These are phyloP conservation scores for Poecilobothrus nobilitatus DNA, from an alignment of 2,888 invertebrate species.

Conservation along the genomic window DNA sequence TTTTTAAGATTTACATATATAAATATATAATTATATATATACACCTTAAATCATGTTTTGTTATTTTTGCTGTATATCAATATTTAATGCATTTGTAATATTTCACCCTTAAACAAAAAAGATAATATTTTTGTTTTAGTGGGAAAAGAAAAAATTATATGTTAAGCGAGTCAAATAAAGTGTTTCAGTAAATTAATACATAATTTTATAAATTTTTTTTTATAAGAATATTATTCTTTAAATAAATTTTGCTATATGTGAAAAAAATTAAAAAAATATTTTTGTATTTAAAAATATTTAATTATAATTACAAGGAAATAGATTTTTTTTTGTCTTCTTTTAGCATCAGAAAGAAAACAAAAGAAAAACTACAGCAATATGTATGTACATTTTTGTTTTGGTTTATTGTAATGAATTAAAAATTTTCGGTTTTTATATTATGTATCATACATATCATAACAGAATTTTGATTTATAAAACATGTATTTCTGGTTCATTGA, in stretches of 20 bases:
- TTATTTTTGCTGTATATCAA: constrained; percentile 1
- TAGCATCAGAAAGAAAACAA: too few relatives aligned
- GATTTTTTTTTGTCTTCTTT: too few relatives aligned
- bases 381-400: too few relatives aligned
- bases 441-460: too few relatives aligned
- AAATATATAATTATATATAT: background rate
- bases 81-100: background rate
- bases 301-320: too few relatives aligned
- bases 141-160: background rate
- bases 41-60: background rate
- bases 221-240: background rate
- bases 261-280: background rate
- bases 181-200: background rate
- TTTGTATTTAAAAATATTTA: too few relatives aligned
- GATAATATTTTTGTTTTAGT: background rate
- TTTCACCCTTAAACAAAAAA: background rate
- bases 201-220: constrained; percentile 6
- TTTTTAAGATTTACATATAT: constrained; percentile 3
- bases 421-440: too few relatives aligned
- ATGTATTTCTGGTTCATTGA: too few relatives aligned
- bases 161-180: constrained; percentile 6
- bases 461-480: too few relatives aligned
- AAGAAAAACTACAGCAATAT: too few relatives aligned
- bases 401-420: too few relatives aligned
- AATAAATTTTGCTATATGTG: constrained; percentile 5